phyloP scores from a whole-genome alignment of 2,888 invertebrate species.

The Synergus laeviventris region DNA sequence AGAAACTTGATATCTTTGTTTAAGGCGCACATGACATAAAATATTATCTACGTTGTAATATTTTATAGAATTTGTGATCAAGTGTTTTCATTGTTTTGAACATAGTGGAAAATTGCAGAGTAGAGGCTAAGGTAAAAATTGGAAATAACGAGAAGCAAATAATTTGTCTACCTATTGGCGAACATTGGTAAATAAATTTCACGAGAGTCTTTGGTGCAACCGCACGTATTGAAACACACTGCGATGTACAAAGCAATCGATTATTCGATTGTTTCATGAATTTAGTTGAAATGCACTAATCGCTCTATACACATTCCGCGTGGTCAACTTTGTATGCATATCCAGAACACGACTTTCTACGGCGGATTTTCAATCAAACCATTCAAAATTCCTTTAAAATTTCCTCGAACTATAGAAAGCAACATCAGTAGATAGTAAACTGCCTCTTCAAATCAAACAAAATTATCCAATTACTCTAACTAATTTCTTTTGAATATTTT shows the following conservation, averaged over 20 bases:
- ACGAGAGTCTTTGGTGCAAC: background rate
- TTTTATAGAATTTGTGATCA: too few species aligned
- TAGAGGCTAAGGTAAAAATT: background rate
- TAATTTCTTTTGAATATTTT: background rate
- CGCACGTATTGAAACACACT: background rate
- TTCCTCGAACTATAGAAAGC: background rate
- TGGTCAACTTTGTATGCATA: background rate
- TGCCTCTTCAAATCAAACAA: background rate
- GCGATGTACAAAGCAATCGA: background rate
- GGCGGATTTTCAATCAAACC: slow-evolving; percentile 5
- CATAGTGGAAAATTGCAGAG: background rate
- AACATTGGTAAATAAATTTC: background rate
- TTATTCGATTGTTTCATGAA: too few species aligned
- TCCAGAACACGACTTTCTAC: background rate
- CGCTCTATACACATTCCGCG: background rate
- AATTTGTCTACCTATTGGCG: background rate
- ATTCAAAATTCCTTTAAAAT: slow-evolving; percentile 7
- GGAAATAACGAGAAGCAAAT: background rate
- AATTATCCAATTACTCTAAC: background rate
- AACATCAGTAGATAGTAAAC: background rate
- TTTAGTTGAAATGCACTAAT: background rate
- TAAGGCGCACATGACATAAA: too few species aligned
- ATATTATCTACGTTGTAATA: too few species aligned
- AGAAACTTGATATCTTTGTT: background rate
- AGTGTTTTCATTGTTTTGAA: too few species aligned